Evolutionary conservation across 2,113 vertebrate genomes (phyloP), one percentile per base, ranked within the genome.

Genomic region (Psephotus haematonotus): DNA sequence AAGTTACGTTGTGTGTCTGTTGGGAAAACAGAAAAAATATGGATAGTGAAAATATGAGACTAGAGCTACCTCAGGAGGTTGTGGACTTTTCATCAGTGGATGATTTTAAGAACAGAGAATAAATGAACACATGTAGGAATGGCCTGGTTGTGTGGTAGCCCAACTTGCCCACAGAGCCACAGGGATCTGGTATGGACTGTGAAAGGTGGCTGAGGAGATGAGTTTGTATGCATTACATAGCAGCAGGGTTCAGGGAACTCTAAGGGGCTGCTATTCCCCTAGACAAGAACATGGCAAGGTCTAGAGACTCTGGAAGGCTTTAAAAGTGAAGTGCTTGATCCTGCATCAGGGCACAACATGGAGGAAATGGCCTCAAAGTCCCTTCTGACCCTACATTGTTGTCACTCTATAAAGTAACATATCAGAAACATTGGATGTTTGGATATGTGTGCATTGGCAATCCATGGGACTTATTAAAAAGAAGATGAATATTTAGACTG

Each of bases 401-500:
- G 27, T 53, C 8, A 3, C 31, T 79, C 25, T 57, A 5, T 59
- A n/a, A 87, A 76, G 62, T 68, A 77, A 91, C 15, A 68, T 81
- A 55, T 0, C 16, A 63, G 77, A 89, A 88, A 53, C 53, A 12
- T 11, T 57, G 18, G 11, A 3, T 59, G 28, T 67, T 80, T 88
- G 64, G 41, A 33, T 65, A 49, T 14, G 4, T 37, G 17, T 41
- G 28, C 62, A 33, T 23, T 82, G 28, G 25, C 53, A 89, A 92
- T 72, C 37, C 20, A 67, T 1, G 2, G 1, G 7, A 78, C 43
- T 57, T 50, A 71, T 23, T 71, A 7, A 65, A 88, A 76, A 44
- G 50, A 33, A 74, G 28, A 28, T 31, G 77, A 92, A 86, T 81
- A 88, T 82, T 76, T 71, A 83, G 55, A 75, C 23, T 52, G 70